Base-by-base conservation (phyloP, 2,888 invertebrate species). In the Sinotaia quadrata region DNA sequence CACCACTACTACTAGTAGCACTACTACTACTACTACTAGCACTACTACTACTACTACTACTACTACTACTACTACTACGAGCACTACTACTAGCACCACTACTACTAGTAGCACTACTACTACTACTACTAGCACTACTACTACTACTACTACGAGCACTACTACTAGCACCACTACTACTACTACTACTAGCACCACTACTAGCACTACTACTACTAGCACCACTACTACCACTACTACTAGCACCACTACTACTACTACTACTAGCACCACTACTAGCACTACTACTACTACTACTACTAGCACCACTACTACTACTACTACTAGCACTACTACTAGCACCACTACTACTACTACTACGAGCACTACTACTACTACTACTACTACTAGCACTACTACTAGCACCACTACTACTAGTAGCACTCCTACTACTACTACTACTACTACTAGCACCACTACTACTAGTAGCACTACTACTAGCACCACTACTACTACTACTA, bases 81-180 rank as follows among this genome's bases (percentile, higher is more conserved):
- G n/a, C n/a, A n/a, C n/a, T n/a, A n/a, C n/a, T n/a, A 8, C 10
- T 21, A 8, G 21, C 12, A 8, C 10, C 52, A 51, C 52, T 21
- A 51, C 52, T 21, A 51, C 52, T 21, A 51, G n/a, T 21, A 51
- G 18, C 21, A 51, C 12, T 21, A 8, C 52, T 21, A 51, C 12
- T 21, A 51, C 52, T 10, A 51, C 52, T 21, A 51, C 52, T 21
- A 51, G n/a, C 52, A 51, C 52, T 21, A n/a, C n/a, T n/a, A n/a
- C n/a, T n/a, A n/a, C n/a, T n/a, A n/a, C n/a, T n/a, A n/a, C n/a
- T n/a, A n/a, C n/a, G n/a, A 51, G 18, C 52, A 51, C 52, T 21
- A 51, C 52, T 21, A 51, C 52, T 10, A 51, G 18, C 52, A 51
- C 52, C 52, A 51, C 10, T 51, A 51, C 21, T 21, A 24, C 52